Evolutionary conservation across 2,797 vertebrate species (phyloP), one percentile per base, ranked within the genome.

Genomic region (Pogoniulus pusillus): DNA sequence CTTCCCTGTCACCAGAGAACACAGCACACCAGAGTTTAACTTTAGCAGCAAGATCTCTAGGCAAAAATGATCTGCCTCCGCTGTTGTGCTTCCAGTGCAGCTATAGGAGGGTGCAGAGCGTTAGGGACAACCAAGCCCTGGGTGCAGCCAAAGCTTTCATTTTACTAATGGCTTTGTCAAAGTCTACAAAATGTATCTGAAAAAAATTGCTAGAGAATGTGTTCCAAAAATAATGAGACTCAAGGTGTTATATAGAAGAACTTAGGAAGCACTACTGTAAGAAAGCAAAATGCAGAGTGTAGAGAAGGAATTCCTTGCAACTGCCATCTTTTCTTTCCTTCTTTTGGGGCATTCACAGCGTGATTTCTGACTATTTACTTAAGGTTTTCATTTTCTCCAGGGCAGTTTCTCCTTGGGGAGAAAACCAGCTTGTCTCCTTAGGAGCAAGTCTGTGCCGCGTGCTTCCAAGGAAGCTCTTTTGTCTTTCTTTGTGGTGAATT

Each of bases 1-100:
- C 81, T 97, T 98, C 51, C 96, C 99, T 99, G 96, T 93, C 90
- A 97, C 64, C 94, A 96, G 37, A 95, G 5, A 89, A 74, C 8
- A 93, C 15, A 91, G 51, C 37, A 93, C 16, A 91, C 45, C 37
- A 93, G 32, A 78, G 53, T 86, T 58, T 10, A 4, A 92, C 81
- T 93, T 91, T 34, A 88, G 57, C 75, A 13, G 30, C 62, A 53
- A 90, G 85, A 82, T 34, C 51, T 87, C 51, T 72, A 89, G 78
- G 72, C 32, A 86, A 90, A 81, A 12, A 70, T 47, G 4, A 1
- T 7, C 51, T 59, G 64, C 39, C 65, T 70, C 68, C 69, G 82
- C 8, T n/a, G 51, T 64, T 69, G 35, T 39, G 30, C 58, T 89
- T 82, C 79, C 60, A 68, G 63, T 9, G 90, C 24, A 34, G 58